phyloP scores from a whole-genome alignment of 2,888 invertebrate species.

The Rhingia campestris region DNA sequence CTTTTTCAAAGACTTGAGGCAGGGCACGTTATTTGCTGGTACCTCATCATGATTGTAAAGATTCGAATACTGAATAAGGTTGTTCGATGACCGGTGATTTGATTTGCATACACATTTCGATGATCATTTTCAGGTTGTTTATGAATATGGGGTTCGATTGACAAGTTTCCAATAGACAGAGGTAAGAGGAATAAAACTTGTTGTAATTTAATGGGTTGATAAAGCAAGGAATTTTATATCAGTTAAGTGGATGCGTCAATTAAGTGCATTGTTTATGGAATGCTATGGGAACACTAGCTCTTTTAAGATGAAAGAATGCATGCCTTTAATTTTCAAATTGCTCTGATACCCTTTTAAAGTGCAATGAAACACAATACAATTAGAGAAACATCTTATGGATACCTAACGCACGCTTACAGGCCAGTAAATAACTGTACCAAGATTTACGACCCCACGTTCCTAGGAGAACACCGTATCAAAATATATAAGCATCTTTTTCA shows the following conservation, averaged over 20 bases:
- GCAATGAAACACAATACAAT: too few relatives aligned
- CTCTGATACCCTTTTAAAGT: too few relatives aligned
- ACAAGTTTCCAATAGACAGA: conserved; percentile 21
- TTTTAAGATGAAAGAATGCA: background rate
- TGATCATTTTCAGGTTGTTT: conserved; percentile 48
- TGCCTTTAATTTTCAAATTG: too few relatives aligned
- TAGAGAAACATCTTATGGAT: too few relatives aligned
- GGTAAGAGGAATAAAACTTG: conserved; percentile 24
- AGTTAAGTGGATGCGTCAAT: conserved; percentile 17
- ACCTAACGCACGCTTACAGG: too few relatives aligned
- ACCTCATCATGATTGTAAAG: background rate
- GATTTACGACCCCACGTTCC: too few relatives aligned
- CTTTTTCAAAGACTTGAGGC: background rate
- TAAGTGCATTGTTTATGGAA: conserved; percentile 32
- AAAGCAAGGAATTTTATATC: background rate
- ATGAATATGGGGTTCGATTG: conserved; percentile 22
- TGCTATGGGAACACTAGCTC: conserved; percentile 9
- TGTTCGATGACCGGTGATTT: conserved; percentile 26
- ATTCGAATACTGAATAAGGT: conserved; percentile 14
- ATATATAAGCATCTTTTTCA: too few relatives aligned
- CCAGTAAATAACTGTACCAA: too few relatives aligned
- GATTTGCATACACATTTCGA: conserved; percentile 43
- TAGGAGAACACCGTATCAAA: too few relatives aligned
- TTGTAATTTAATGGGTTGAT: conserved; percentile 33
- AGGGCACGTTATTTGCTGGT: conserved; percentile 1